Evolutionary conservation across 2,113 vertebrate species (phyloP), one percentile per base, ranked within the genome.

Genomic region (Scolopax mira): DNA sequence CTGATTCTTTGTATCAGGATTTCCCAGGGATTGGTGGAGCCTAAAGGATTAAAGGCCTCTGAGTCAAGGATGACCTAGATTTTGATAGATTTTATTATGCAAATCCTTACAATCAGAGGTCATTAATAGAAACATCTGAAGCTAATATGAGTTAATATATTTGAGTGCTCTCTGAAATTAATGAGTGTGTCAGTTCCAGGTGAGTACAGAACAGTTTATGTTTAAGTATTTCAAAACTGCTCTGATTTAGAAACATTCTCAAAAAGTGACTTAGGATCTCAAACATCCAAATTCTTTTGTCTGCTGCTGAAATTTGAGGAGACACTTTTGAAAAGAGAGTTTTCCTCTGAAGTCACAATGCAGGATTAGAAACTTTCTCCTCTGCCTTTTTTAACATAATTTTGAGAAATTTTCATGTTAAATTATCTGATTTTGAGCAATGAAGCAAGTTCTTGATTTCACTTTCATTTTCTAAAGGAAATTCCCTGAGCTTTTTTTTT

Each of bases 31-130:
- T 83, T 83, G 80, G 31, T 75, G 42, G 70, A 85, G 13, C 88
- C 88, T 79, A 65, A 85, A 92, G 85, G 88, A 82, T 96, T 98
- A 96, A 95, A 96, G 70, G 22, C 31, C 66, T 95, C 73, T 88
- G 81, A 95, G 83, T 85, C 92, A 92, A 94, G 67, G 83, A 49
- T 95, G 90, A 94, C 89, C 95, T 95, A 93, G 52, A 96, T 96
- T 96, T 83, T 88, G 55, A 87, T 94, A 93, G 75, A 77, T 94
- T 95, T 94, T 92, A 67, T 81, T 75, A 92, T 93, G 91, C 86
- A 96, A 96, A 97, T 96, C 90, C 86, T 91, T 93, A 82, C 33
- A 83, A 51, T 92, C 82, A 92, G 85, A 92, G 89, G 77, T 94
- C 79, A 90, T 88, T 94, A 95, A 75, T 91, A 58, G 52, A 95